A percentile compares a stretch with the other conserved stretches of the same genome.
These are phyloP conservation scores for Lepisosteus oculatus DNA, from an alignment of 2,113 vertebrate species.

Conservation along the genomic window DNA sequence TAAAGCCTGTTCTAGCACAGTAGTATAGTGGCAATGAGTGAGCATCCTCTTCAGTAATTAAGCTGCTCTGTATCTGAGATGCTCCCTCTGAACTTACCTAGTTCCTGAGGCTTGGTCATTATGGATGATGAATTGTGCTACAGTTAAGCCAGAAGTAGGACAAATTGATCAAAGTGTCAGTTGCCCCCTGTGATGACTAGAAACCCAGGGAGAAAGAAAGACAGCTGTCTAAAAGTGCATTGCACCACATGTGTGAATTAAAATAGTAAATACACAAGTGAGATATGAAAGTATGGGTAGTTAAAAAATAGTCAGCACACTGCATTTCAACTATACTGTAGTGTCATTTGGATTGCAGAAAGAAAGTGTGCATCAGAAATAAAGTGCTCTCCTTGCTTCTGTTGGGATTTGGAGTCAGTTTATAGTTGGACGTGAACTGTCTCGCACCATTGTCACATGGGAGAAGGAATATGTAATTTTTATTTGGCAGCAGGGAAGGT, in stretches of 20 bases:
- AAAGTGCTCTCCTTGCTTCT: no score
- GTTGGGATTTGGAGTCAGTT: no score
- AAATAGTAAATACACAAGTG: conserved; percentile 4
- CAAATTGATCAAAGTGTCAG: conserved; percentile 77
- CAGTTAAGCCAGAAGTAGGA: conserved; percentile 71
- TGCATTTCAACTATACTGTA: not conserved
- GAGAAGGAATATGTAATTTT: no score
- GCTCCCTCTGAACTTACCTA: conserved; percentile 46
- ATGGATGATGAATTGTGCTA: conserved; percentile 74
- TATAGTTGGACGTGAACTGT: no score
- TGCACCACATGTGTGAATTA: no score
- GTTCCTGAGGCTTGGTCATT: conserved; percentile 60
- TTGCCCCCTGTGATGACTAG: conserved; percentile 66
- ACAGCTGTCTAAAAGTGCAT: conserved; percentile 28
- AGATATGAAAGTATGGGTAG: conserved; percentile 59
- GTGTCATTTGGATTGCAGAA: no score
- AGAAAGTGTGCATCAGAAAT: no score
- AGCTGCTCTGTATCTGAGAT: conserved; percentile 51
- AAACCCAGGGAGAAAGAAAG: conserved; percentile 54
- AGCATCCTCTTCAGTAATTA: conserved; percentile 63
- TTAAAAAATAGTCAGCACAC: conserved; percentile 30
- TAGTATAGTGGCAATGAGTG: conserved; percentile 34
- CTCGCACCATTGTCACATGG: no score
- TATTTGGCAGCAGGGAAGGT: no score
- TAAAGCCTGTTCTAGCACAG: conserved; percentile 44